Percentiles rank a stretch among this genome's conserved stretches.
phyloP scores from a whole-genome alignment of 2,888 invertebrate species.

The Gymnoscelis rufifasciata region DNA sequence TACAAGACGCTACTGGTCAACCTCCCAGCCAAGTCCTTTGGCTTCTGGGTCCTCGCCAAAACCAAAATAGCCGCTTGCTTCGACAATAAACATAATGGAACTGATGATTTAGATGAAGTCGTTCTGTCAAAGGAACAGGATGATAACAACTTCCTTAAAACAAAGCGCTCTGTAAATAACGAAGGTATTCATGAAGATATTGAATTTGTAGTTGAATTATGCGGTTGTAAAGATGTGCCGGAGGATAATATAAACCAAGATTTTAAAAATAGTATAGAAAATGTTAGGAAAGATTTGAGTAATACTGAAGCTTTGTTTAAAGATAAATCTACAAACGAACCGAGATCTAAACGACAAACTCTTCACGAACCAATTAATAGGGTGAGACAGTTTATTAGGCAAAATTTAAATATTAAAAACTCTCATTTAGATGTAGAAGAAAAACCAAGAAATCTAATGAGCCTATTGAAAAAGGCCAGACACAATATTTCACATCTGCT shows the following conservation, averaged over 20 bases:
- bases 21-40: slow-evolving; percentile 83
- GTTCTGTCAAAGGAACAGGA: slow-evolving; percentile 31
- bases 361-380: slow-evolving; percentile 22
- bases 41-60: slow-evolving; percentile 86
- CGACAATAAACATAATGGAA: slow-evolving; percentile 31
- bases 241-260: slow-evolving; percentile 28
- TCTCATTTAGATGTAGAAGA: slow-evolving; percentile 27
- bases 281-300: slow-evolving; percentile 47
- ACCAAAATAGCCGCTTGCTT: slow-evolving; percentile 80
- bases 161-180: slow-evolving; percentile 39
- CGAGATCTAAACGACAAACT: slow-evolving; percentile 42
- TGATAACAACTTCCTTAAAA: slow-evolving; percentile 24
- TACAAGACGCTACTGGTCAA: slow-evolving; percentile 77
- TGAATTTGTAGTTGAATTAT: slow-evolving; percentile 31
- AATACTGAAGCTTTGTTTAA: slow-evolving; percentile 39
- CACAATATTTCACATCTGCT: slow-evolving; percentile 25
- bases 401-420: slow-evolving; percentile 24
- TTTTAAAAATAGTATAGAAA: slow-evolving; percentile 38
- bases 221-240: slow-evolving; percentile 26
- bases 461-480: slow-evolving; percentile 31
- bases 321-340: slow-evolving; percentile 18
- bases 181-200: slow-evolving; percentile 34
- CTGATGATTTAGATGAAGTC: slow-evolving; percentile 14
- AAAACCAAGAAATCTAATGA: slow-evolving; percentile 34
- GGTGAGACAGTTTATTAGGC: slow-evolving; percentile 30